Evolutionary conservation across 2,888 invertebrate species (phyloP), one percentile per base, ranked within the genome.

Genomic region (Rhorus exstirpatorius): DNA sequence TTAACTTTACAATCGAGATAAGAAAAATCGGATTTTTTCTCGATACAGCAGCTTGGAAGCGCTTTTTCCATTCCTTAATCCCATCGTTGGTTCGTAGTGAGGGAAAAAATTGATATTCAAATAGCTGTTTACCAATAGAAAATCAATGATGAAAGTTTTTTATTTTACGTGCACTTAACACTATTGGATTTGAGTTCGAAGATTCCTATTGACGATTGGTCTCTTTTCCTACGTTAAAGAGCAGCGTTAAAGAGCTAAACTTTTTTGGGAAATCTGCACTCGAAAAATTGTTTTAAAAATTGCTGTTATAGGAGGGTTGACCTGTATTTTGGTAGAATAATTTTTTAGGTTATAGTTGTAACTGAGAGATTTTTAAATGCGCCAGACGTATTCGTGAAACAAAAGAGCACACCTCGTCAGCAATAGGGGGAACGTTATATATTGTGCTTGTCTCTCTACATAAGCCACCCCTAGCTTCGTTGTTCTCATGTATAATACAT

Each of bases 401-500:
- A 24, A 24, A 10, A 53, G 53, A 24, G 24, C 3, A 1, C 38
- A 10, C 10, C 24, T 53, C 19, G 17, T 49, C 17, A 7, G 10
- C 53, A 7, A 53, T 8, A 24, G 10, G 38, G 12, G 41, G 26
- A 67, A 53, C 60, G 26, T 61, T 76, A 8, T 53, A 46, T 63
- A n/a, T n/a, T 0, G 19, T 0, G 19, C 10, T 49, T 46, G 63
- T 31, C 41, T 3, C 35, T 31, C 1, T 60, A 17, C 63, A 51
- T 12, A 26, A 86, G 86, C 86, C 7, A 85, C 88, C 84, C 84
- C 71, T 85, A 79, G 86, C 83, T 84, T 89, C 78, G 87, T 87
- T 87, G 81, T 83, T 78, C 82, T 91, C 88, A 89, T 90, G 89
- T 88, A 90, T 90, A 90, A 89, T 90, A 89, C 87, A 90, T 89